Conservation (phyloP, 23 tunicate species). For the Ciona savignyi region DNA sequence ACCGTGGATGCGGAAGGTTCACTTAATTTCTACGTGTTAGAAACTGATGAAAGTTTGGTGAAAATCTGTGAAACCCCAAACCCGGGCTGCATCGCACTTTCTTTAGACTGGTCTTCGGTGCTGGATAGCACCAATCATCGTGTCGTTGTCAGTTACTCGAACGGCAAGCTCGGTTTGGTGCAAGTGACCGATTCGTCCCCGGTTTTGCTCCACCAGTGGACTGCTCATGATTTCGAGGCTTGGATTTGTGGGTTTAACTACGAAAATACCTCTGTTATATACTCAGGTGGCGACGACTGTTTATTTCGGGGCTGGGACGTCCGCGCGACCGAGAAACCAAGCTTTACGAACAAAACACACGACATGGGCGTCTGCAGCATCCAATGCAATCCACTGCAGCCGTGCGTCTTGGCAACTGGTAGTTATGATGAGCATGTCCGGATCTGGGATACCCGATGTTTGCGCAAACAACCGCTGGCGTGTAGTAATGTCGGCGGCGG, state of each 20-base stretch:
- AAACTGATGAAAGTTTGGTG: neutral
- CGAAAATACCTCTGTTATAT: conserved; percentile 26
- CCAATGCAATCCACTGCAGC: conserved; percentile 38
- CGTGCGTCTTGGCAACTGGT: conserved; percentile 56
- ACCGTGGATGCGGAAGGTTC: conserved; percentile 48
- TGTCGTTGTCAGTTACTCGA: conserved; percentile 48
- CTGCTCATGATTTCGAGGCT: conserved; percentile 67
- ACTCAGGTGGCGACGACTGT: conserved; percentile 89
- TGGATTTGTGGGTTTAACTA: conserved; percentile 53
- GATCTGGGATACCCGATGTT: conserved; percentile 78
- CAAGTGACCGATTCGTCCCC: neutral
- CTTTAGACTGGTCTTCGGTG: conserved; percentile 53
- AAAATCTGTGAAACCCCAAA: too few species aligned
- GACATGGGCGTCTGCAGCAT: conserved; percentile 91
- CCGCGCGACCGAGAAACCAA: conserved; percentile 12
- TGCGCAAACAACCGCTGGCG: conserved; percentile 41
- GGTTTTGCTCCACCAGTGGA: conserved; percentile 3
- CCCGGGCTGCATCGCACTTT: conserved; percentile 60
- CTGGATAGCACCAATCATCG: neutral
- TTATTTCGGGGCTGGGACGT: conserved; percentile 68
- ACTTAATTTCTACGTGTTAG: conserved; percentile 22
- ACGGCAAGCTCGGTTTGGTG: conserved; percentile 27
- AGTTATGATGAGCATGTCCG: conserved; percentile 79
- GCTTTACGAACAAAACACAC: conserved; percentile 46
- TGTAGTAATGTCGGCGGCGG: conserved; percentile 88